Base-by-base conservation (phyloP, 2,797 vertebrate genomes). In the Microcaecilia unicolor region DNA sequence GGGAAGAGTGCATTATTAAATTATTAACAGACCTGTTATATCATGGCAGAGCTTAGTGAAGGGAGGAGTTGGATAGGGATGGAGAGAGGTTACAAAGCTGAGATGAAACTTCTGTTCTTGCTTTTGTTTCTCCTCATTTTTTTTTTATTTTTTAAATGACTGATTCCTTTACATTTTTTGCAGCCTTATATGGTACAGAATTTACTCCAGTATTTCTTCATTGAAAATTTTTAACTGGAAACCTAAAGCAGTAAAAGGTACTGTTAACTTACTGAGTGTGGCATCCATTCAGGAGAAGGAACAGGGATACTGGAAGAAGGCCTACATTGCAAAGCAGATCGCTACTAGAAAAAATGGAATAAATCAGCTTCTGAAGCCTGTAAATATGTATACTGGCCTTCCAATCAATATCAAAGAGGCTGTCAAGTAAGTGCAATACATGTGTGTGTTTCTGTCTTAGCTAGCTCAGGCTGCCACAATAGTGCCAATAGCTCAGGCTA, bases 281-380 rank as follows among this genome's bases (percentile, higher is more conserved):
- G 32, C 47, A 31, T 50, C 64, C 16, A 13, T 64, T 5, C 28
- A 29, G 32, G 74, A 84, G 25, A 67, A 15, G 29, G 51, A 72
- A 8, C 46, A 28, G n/a, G 86, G 85, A 10, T 70, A 79, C 43
- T 96, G 93, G 93, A 98, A 87, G 75, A 70, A 58, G 25, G 51
- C 73, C 23, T 87, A 84, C 47, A 81, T 96, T 37, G 50, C 47
- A 22, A 81, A 76, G 43, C 66, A 82, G 19, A 65, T 68, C 1
- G 41, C 64, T 8, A 33, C 49, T 41, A 67, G 80, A 43, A 64
- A 51, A 49, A 51, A 53, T 5, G 67, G 49, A 45, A 65, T 88
- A 59, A 75, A 55, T 37, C 74, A 22, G 22, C 63, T 80, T n/a
- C 67, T 89, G 16, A 53, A 67, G 37, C 39, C 40, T 52, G 44